Evolutionary conservation across 1,140 invertebrate species (phyloP), one percentile per base, ranked within the genome.

Genomic region (Ptiloglossa arizonensis): DNA sequence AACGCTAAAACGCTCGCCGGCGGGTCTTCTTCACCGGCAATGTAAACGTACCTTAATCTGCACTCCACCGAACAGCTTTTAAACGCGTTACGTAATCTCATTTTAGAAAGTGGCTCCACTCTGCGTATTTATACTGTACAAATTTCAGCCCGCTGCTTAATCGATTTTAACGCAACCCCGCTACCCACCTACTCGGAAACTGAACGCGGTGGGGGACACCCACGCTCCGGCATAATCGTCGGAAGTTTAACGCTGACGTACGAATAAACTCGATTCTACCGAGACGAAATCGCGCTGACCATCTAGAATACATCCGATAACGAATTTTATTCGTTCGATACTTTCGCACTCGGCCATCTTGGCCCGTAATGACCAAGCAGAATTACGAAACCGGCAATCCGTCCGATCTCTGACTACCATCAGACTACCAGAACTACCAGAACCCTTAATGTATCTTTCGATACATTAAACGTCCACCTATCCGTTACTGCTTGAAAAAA

Each of bases 191-290:
- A 52, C 35, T 44, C 60, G 32, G 29, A 41, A 54, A 19, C 27
- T 41, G 22, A 52, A 35, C 19, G 35, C 38, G n/a, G 29, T 4
- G 54, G 8, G 24, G 27, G 54, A 19, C 27, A 11, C 19, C 57
- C 32, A 32, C 57, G 57, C 29, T 22, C 38, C 57, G 11, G 22
- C n/a, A 22, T 60, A 60, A 60, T 60, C 35, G 19, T 35, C 57
- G 57, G n/a, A 60, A 74, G 35, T 74, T 74, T 74, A 64, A 74
- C 27, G 71, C 71, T 56, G 71, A 74, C 71, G 71, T 48, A 62
- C 48, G 48, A 44, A 41, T 41, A 59, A 74, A 66, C 41, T 74
- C 60, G 35, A 22, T 38, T 73, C 22, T 54, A 24, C 22, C 69
- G 8, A 54, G n/a, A 24, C 24, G 41, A 62, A 72, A 72, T 72